Conservation (phyloP, 2,113 vertebrate genomes). For the Crypturellus undulatus region DNA sequence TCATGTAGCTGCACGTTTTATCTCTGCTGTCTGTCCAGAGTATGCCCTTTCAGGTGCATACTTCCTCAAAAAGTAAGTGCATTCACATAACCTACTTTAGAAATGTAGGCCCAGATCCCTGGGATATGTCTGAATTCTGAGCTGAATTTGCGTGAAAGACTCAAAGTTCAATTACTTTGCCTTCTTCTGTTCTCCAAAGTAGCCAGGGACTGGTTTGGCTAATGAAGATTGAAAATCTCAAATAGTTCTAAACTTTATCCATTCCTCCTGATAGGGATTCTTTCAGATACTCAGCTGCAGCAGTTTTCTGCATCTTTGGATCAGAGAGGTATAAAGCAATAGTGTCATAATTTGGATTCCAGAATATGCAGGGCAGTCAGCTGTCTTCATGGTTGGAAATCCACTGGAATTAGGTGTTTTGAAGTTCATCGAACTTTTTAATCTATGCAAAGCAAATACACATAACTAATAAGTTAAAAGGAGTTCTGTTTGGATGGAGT, state of each 20-base stretch:
- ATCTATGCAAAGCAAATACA: background rate
- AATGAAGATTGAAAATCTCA: background rate
- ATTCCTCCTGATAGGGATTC: background rate
- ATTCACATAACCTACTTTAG: background rate
- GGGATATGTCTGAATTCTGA: background rate
- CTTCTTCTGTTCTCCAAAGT: background rate
- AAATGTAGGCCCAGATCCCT: background rate
- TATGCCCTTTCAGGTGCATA: slow-evolving; percentile 9
- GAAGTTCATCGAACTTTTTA: background rate
- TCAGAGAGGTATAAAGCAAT: background rate
- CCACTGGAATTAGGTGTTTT: background rate
- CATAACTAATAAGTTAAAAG: background rate
- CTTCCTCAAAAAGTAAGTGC: slow-evolving; percentile 31
- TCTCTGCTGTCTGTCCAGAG: background rate
- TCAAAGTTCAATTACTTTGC: background rate
- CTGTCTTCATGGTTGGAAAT: background rate
- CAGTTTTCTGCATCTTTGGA: background rate
- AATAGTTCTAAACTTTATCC: background rate
- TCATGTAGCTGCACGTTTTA: background rate
- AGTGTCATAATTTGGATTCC: background rate
- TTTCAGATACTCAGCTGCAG: background rate
- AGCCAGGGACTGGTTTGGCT: background rate
- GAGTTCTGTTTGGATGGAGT: background rate
- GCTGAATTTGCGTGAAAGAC: background rate
- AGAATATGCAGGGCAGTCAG: background rate